Base-by-base conservation (phyloP, 1,140 invertebrate genomes). In the Pachypeltis micranthus region DNA sequence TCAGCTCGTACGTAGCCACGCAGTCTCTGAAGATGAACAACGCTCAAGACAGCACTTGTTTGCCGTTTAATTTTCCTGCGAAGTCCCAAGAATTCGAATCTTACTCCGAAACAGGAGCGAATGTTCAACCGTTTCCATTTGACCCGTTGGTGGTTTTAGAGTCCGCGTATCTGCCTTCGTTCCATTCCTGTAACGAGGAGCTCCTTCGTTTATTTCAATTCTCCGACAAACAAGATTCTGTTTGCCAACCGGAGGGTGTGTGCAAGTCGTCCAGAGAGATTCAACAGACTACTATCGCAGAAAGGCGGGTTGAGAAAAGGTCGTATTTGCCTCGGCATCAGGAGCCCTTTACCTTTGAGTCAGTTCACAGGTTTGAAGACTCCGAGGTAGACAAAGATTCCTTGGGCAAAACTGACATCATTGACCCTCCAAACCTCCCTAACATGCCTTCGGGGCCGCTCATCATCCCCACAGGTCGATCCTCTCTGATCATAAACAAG, bases 401-500 rank as follows among this genome's bases (percentile, higher is more conserved):
- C 16, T 7, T 10, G 16, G 16, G 16, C 7, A 39, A 39, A 39
- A n/a, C n/a, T n/a, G 31, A 39, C 31, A 39, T 39, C 7, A 39
- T 39, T 39, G 31, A 39, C 7, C 16, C 16, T 16, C 31, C 31
- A 10, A 10, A 39, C 31, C 7, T 7, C 16, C 16, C 31, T 16
- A 39, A 7, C 7, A 39, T 39, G 7, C 47, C 47, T 4, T 10
- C 47, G 12, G 23, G 47, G 19, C 10, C 12, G 47, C 23, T 51
- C 47, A 51, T 51, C 10, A 51, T 51, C 12, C 47, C 12, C 19
- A 10, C 47, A 10, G 63, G 61, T 28, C 55, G 39, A 25, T 61
- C 63, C 10, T 28, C 63, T 7, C 24, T 65, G 10, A 61, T 65
- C 1, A 65, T 65, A 25, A 26, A 65, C 14, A 65, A 65, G 57